phyloP scores from a whole-genome alignment of 2,113 vertebrate genomes.

The Seriola dumerili region DNA sequence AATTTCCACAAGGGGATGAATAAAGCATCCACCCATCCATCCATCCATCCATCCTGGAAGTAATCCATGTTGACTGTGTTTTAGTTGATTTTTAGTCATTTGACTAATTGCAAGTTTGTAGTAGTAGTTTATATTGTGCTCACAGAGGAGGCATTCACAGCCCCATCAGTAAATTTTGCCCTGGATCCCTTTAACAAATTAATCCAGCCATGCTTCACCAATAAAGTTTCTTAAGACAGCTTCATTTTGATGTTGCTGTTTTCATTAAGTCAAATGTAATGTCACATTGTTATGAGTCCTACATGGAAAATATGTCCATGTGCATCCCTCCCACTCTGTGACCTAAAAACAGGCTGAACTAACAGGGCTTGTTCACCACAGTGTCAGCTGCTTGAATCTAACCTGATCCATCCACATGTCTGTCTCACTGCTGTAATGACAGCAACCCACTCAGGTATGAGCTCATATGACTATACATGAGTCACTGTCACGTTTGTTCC shows the following conservation, averaged over 20 bases:
- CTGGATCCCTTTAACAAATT: no score
- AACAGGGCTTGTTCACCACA: neutral
- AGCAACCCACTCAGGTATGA: slow-evolving; percentile 39
- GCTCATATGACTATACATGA: slow-evolving; percentile 10
- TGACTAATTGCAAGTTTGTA: no score
- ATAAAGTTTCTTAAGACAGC: neutral
- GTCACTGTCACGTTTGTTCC: slow-evolving; percentile 25
- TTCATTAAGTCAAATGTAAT: neutral
- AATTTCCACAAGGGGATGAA: no score
- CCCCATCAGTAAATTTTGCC: no score
- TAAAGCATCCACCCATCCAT: no score
- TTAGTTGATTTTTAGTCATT: no score
- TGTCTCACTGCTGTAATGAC: neutral
- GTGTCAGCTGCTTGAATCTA: neutral
- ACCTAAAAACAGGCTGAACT: neutral
- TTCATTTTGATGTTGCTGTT: neutral
- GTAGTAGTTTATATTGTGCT: no score
- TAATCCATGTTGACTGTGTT: no score
- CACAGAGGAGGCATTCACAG: no score
- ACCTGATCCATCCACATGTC: neutral
- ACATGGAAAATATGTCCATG: no score
- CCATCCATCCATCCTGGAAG: no score
- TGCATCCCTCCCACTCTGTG: neutral
- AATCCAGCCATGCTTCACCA: neutral
- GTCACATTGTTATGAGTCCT: no score